Evolutionary conservation across 2,888 invertebrate genomes (phyloP).

Genomic region (Temnothorax ravouxi): DNA sequence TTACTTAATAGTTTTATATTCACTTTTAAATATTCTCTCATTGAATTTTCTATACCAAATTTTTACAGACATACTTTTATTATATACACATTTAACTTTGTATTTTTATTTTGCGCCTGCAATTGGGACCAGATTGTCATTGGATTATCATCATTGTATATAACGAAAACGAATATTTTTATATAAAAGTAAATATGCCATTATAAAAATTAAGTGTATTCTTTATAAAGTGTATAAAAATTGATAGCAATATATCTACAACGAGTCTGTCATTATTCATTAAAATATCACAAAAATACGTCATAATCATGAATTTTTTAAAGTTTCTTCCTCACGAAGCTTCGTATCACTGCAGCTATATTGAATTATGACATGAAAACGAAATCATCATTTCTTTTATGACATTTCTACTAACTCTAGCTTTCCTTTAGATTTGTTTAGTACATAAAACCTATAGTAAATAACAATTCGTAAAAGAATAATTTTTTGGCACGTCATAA

Average conservation of each 20-base stretch:
- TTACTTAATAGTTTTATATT: neutral
- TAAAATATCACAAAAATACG: conserved; percentile 30
- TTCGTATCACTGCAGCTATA: neutral
- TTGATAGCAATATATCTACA: conserved; percentile 11
- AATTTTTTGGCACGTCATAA: neutral
- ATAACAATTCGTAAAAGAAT: neutral
- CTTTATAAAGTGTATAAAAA: conserved; percentile 66
- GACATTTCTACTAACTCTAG: neutral
- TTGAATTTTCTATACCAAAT: neutral
- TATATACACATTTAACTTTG: conserved; percentile 15
- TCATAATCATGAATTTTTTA: neutral
- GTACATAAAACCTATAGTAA: no score
- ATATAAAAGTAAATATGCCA: neutral
- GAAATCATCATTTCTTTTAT: neutral
- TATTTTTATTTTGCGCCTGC: neutral
- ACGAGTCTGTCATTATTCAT: neutral
- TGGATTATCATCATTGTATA: neutral
- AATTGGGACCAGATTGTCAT: neutral
- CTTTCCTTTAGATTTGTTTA: neutral
- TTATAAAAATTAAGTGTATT: conserved; percentile 41
- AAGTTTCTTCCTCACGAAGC: neutral
- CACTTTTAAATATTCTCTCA: neutral
- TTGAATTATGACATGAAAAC: neutral
- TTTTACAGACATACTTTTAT: neutral
- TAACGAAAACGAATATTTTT: no score